Conservation (phyloP, 2,888 invertebrate species). For the Dermolepida albohirtum region DNA sequence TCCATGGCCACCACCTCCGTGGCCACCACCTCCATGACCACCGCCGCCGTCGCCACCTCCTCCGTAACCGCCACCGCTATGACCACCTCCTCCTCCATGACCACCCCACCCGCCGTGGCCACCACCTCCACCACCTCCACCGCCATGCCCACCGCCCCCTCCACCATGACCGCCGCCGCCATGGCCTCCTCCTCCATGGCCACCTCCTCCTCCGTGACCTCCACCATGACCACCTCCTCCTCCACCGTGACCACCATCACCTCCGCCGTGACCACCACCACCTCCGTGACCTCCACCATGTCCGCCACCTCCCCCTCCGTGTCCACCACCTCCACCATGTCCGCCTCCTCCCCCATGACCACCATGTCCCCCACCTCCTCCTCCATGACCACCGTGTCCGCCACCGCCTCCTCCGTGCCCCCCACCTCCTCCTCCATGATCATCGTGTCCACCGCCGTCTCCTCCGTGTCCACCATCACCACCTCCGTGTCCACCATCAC, state of each 20-base stretch:
- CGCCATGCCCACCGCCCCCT: slow-evolving; percentile 4
- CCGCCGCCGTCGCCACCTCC: slow-evolving; percentile 14
- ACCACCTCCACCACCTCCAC: neutral
- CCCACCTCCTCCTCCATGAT: slow-evolving; percentile 39
- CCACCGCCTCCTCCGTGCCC: slow-evolving; percentile 40
- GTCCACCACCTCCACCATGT: slow-evolving; percentile 27
- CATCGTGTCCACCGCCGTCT: slow-evolving; percentile 38
- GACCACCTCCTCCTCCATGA: slow-evolving; percentile 11
- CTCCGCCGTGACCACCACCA: slow-evolving; percentile 14
- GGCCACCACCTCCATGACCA: slow-evolving; percentile 5
- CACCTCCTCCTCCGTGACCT: slow-evolving; percentile 12
- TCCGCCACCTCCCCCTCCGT: slow-evolving; percentile 28
- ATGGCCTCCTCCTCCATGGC: slow-evolving; percentile 1
- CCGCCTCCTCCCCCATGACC: slow-evolving; percentile 43
- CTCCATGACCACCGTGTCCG: slow-evolving; percentile 59
- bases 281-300: slow-evolving; percentile 34
- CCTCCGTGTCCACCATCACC: slow-evolving; percentile 38
- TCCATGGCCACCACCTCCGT: slow-evolving; percentile 1
- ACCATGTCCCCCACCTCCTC: slow-evolving; percentile 43
- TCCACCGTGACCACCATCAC: neutral
- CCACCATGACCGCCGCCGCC: slow-evolving; percentile 11
- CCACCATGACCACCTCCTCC: slow-evolving; percentile 3
- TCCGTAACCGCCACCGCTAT: slow-evolving; percentile 4
- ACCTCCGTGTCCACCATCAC: slow-evolving; percentile 15
- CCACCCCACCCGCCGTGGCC: slow-evolving; percentile 11